Base-by-base conservation (phyloP, 2,888 invertebrate species). In the Ophioninae sp. region DNA sequence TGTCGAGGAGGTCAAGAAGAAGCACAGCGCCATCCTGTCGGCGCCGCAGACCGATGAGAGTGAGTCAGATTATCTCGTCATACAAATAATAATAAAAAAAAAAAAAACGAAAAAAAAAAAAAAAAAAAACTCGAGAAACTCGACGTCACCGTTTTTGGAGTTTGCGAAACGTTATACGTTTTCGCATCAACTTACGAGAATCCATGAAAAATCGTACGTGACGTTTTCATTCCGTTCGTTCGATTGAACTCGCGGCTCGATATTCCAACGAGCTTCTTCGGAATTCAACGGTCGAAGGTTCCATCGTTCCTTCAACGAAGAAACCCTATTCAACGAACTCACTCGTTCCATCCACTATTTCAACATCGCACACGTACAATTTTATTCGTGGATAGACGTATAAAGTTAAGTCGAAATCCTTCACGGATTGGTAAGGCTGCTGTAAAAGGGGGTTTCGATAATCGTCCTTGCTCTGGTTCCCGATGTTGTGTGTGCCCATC, bases 1-100 rank as follows among this genome's bases (percentile, higher is more conserved):
- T 95, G 99, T 99, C 88, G 99, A 99, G 93, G 99, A 99, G 93
- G 99, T 99, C 85, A 99, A 99, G 96, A 99, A 99, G 95, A 99
- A 99, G 95, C 99, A 99, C 95, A 99, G 99, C 94, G 97, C 98
- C 94, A 99, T 99, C 93, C 95, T 99, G 92, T 99, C 99, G 92
- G 99, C 99, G 90, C 99, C 99, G 89, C 98, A 98, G 93, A 98
- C 98, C 93, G 99, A 99, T 95, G 99, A 99, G 95, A 99, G 98
- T 98, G 94, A 97, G 97, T 95, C 85, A 56, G 20, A 74, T 61
- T 23, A n/a, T 39, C 39, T 61, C 21, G 30, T 30, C 59, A 59
- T 57, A 72, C n/a, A n/a, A n/a, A n/a, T n/a, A n/a, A n/a, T n/a
- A n/a, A n/a, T n/a, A n/a, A n/a, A n/a, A n/a, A n/a, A n/a, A n/a